Conservation (phyloP, 2,113 vertebrate species). For the Anarhynchus alexandrinus region DNA sequence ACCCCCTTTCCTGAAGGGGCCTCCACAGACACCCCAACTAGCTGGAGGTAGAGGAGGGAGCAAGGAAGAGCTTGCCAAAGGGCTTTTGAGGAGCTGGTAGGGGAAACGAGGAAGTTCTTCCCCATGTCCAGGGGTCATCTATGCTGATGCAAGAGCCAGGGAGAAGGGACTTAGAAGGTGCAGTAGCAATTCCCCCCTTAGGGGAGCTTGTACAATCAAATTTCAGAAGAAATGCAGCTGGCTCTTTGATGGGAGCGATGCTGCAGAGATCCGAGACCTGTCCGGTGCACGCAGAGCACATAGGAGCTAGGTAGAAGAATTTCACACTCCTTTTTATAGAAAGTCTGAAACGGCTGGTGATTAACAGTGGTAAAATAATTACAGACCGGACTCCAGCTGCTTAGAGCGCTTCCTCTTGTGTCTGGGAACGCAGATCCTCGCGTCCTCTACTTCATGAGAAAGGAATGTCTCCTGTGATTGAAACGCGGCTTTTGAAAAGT, state of each 20-base stretch:
- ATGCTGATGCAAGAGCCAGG: neutral
- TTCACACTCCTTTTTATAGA: neutral
- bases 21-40: neutral
- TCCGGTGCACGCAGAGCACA: neutral
- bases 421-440: neutral
- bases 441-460: slow-evolving; percentile 19
- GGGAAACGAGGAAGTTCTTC: neutral
- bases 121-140: neutral
- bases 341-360: neutral
- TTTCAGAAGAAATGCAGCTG: neutral
- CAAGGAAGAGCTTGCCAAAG: neutral
- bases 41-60: neutral
- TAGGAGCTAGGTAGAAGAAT: neutral
- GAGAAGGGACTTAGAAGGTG: neutral
- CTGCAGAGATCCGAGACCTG: neutral
- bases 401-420: neutral
- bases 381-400: neutral
- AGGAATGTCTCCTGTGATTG: slow-evolving; percentile 50
- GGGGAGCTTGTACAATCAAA: neutral
- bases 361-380: slow-evolving; percentile 14
- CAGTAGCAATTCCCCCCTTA: neutral
- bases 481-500: neutral
- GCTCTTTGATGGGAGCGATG: neutral
- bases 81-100: neutral
- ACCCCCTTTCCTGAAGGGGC: neutral